Conservation (phyloP, 2,888 invertebrate genomes). For the Rutpela maculata region DNA sequence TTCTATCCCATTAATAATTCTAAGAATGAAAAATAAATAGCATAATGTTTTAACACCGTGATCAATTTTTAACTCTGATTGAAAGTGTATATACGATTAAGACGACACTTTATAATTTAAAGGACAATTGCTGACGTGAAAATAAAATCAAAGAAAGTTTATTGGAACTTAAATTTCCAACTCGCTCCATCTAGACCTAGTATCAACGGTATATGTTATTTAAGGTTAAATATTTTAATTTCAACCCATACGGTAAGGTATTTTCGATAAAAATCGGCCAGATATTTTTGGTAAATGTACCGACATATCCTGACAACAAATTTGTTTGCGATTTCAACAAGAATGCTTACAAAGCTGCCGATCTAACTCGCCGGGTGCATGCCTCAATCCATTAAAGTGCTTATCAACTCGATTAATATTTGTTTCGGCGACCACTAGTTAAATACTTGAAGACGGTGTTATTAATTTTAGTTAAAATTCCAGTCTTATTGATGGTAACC, state of each 20-base stretch:
- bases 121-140: neutral
- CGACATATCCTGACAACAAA: conserved; percentile 46
- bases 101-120: neutral
- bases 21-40: too few relatives aligned
- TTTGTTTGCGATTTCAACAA: conserved; percentile 59
- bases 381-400: conserved; percentile 67
- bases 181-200: neutral
- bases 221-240: conserved; percentile 1
- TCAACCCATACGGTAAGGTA: neutral
- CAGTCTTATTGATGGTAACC: conserved; percentile 65
- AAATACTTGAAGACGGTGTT: conserved; percentile 65
- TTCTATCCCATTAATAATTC: too few relatives aligned
- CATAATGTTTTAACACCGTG: too few relatives aligned
- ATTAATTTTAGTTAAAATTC: conserved; percentile 73
- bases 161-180: neutral
- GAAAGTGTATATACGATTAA: too few relatives aligned
- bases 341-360: conserved; percentile 67
- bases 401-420: conserved; percentile 69
- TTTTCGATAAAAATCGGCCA: conserved; percentile 22
- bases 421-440: conserved; percentile 68
- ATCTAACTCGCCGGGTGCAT: conserved; percentile 63
- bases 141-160: neutral
- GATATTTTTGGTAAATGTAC: conserved; percentile 25
- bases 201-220: neutral
- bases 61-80: too few relatives aligned